phyloP scores from a whole-genome alignment of 2,888 invertebrate species.

The Platynereis dumerilii region DNA sequence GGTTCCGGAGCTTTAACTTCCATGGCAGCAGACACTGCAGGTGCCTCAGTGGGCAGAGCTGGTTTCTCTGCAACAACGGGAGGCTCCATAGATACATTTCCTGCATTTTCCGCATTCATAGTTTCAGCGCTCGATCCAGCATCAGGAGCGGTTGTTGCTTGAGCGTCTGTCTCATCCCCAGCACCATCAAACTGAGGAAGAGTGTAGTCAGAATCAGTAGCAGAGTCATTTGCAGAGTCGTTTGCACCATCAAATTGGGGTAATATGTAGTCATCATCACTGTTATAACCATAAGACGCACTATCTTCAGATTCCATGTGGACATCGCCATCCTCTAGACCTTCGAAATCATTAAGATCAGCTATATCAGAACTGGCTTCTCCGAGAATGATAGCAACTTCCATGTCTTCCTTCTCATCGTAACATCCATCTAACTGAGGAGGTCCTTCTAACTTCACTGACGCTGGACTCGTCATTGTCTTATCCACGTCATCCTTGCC shows the following conservation, averaged over 20 bases:
- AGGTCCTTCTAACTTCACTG: neutral
- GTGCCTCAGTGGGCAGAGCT: too few relatives aligned
- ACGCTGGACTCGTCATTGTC: neutral
- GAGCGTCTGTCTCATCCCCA: constrained; percentile 24
- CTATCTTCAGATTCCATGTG: too few relatives aligned
- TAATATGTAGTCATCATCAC: neutral
- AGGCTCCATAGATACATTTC: too few relatives aligned
- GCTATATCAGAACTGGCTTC: too few relatives aligned
- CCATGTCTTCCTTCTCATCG: neutral
- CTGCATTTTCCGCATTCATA: too few relatives aligned
- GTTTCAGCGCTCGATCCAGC: too few relatives aligned
- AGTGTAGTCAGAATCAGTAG: constrained; percentile 10
- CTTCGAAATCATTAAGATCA: too few relatives aligned
- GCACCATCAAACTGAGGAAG: constrained; percentile 31
- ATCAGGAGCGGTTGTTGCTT: constrained; percentile 11
- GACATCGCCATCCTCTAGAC: too few relatives aligned
- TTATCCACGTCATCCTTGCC: neutral
- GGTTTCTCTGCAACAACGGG: too few relatives aligned
- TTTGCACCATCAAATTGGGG: constrained; percentile 1
- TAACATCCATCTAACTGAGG: constrained; percentile 10
- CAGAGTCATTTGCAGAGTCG: constrained; percentile 3
- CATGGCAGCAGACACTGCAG: neutral
- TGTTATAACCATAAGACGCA: neutral
- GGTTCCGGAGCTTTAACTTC: constrained; percentile 3
- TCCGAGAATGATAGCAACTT: neutral